Evolutionary conservation across 2,113 vertebrate genomes (phyloP).

Genomic region (Aptenodytes forsteri): DNA sequence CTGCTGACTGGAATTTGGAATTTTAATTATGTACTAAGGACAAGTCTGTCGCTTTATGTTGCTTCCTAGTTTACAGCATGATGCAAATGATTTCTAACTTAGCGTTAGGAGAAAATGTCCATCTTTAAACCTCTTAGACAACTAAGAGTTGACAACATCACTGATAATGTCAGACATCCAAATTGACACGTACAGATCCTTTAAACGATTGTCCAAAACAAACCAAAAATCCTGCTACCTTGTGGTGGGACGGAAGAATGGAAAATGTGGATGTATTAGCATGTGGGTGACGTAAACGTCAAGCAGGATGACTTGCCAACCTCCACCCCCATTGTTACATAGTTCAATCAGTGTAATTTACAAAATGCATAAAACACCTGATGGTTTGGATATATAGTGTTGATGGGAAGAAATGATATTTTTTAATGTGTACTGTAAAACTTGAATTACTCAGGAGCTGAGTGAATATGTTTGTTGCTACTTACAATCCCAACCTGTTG

Average conservation of each 20-base stretch:
- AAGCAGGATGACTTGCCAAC: conserved; percentile 75
- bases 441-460: conserved; percentile 88
- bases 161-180: conserved; percentile 71
- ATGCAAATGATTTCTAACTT: conserved; percentile 90
- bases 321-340: conserved; percentile 74
- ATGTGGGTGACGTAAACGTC: conserved; percentile 74
- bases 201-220: conserved; percentile 71
- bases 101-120: conserved; percentile 83
- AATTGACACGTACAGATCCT: conserved; percentile 72
- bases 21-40: conserved; percentile 83
- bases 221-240: conserved; percentile 76
- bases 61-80: conserved; percentile 95
- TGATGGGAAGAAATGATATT: conserved; percentile 82
- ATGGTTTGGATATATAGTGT: conserved; percentile 83
- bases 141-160: conserved; percentile 77
- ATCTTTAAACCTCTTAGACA: conserved; percentile 81
- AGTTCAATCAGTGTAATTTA: conserved; percentile 82
- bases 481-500: conserved; percentile 81
- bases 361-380: conserved; percentile 77
- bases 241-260: conserved; percentile 51
- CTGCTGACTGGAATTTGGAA: conserved; percentile 79
- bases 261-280: conserved; percentile 74
- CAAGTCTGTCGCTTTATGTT: conserved; percentile 88
- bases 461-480: conserved; percentile 82
- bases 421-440: conserved; percentile 85